Evolutionary conservation across 2,113 vertebrate species (phyloP).

Genomic region (Pelodiscus sinensis): DNA sequence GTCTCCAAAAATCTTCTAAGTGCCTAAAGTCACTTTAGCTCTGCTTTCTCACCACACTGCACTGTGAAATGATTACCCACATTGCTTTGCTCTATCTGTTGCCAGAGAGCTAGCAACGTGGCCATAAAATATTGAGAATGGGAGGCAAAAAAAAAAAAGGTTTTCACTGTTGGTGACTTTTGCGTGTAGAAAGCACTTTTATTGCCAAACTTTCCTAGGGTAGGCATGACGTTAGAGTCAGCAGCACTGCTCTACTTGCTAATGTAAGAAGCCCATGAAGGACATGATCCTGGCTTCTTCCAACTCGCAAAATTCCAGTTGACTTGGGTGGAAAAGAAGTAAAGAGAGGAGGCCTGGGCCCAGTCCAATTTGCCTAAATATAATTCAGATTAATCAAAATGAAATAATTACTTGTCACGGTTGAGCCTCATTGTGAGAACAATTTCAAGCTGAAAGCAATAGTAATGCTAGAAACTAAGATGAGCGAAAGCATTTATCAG

Average conservation of each 20-base stretch:
- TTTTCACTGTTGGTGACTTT: too few relatives aligned
- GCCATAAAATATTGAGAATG: too few relatives aligned
- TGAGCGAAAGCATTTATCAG: not conserved
- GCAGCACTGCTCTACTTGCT: slow-evolving; percentile 52
- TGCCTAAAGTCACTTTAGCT: too few relatives aligned
- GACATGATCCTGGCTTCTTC: slow-evolving; percentile 47
- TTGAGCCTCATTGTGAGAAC: slow-evolving; percentile 57
- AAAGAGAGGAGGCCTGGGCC: not conserved
- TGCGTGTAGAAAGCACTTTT: too few relatives aligned
- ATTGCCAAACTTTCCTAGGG: too few relatives aligned
- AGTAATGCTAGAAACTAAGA: not conserved
- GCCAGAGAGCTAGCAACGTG: too few relatives aligned
- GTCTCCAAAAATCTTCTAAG: too few relatives aligned
- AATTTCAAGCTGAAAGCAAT: not conserved
- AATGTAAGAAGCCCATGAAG: slow-evolving; percentile 48
- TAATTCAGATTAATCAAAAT: not conserved
- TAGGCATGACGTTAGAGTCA: not conserved
- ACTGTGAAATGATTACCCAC: too few relatives aligned
- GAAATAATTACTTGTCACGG: not conserved
- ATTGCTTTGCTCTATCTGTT: too few relatives aligned
- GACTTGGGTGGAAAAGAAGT: slow-evolving; percentile 20
- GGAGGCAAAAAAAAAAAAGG: too few relatives aligned
- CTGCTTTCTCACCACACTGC: too few relatives aligned
- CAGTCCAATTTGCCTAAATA: slow-evolving; percentile 28
- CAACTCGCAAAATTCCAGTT: slow-evolving; percentile 52